phyloP scores from a whole-genome alignment of 2,113 vertebrate species.

The Circaetus gallicus region DNA sequence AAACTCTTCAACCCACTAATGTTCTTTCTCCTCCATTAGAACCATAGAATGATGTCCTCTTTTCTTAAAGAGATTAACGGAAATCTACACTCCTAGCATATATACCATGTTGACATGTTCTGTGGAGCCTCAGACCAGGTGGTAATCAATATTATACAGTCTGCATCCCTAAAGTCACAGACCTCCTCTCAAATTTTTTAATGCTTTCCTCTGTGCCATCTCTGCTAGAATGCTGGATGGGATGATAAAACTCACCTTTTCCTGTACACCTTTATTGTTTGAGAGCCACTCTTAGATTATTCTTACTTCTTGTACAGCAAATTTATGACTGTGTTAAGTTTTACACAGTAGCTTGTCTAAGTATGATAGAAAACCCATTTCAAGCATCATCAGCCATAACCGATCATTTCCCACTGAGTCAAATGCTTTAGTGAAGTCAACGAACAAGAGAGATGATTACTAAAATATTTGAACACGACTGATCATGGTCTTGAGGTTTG shows the following conservation, averaged over 20 bases:
- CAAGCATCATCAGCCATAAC: neutral
- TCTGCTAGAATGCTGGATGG: neutral
- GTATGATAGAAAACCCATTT: neutral
- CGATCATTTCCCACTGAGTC: neutral
- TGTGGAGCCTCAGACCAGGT: neutral
- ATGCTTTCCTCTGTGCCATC: neutral
- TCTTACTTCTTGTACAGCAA: neutral
- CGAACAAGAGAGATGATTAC: neutral
- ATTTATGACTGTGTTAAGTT: neutral
- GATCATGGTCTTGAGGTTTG: neutral
- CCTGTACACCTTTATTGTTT: neutral
- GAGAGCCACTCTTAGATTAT: neutral
- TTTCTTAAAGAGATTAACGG: neutral
- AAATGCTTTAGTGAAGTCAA: neutral
- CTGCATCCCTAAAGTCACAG: neutral
- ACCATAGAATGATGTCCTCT: neutral
- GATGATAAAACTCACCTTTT: neutral
- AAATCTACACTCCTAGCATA: accelerated
- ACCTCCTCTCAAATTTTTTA: neutral
- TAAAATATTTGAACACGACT: neutral
- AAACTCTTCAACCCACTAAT: neutral
- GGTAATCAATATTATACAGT: accelerated
- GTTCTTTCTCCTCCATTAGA: neutral
- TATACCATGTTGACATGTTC: neutral
- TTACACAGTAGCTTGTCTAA: neutral